A percentile compares a stretch with the other conserved stretches of the same genome.
Evolutionary conservation across 2,113 vertebrate genomes (phyloP).

Genomic region (Platysternon megacephalum): DNA sequence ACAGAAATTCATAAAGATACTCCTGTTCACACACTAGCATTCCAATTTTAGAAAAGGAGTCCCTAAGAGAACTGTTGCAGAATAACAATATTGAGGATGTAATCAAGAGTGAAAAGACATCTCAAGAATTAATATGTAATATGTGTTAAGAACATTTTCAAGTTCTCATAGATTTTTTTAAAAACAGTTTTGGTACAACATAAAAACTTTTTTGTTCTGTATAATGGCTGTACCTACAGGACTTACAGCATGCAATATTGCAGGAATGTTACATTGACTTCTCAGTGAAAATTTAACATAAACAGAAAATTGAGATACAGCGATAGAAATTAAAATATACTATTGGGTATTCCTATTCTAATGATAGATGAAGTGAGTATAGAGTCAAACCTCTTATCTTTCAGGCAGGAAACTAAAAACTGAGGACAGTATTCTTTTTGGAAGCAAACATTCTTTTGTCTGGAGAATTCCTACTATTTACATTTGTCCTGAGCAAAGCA

Average conservation of each 20-base stretch:
- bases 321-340: background rate
- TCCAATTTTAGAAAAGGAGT: too few species aligned
- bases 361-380: background rate
- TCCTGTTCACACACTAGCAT: too few species aligned
- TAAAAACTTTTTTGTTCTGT: background rate
- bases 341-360: background rate
- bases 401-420: background rate
- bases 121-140: too few species aligned
- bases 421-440: background rate
- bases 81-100: too few species aligned
- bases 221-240: background rate
- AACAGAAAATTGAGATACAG: background rate
- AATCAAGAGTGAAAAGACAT: too few species aligned
- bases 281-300: rapidly evolving
- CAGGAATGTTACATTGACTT: background rate
- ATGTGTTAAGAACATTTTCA: too few species aligned
- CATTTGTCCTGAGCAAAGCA: background rate
- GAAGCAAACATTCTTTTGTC: background rate
- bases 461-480: background rate
- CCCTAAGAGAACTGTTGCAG: too few species aligned
- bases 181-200: too few species aligned
- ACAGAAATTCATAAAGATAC: too few species aligned
- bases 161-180: too few species aligned
- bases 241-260: background rate
- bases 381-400: background rate